A percentile compares a stretch with the other conserved stretches of the same genome.
Conservation (phyloP, 2,888 invertebrate genomes). For the Lumbricus terrestris region DNA sequence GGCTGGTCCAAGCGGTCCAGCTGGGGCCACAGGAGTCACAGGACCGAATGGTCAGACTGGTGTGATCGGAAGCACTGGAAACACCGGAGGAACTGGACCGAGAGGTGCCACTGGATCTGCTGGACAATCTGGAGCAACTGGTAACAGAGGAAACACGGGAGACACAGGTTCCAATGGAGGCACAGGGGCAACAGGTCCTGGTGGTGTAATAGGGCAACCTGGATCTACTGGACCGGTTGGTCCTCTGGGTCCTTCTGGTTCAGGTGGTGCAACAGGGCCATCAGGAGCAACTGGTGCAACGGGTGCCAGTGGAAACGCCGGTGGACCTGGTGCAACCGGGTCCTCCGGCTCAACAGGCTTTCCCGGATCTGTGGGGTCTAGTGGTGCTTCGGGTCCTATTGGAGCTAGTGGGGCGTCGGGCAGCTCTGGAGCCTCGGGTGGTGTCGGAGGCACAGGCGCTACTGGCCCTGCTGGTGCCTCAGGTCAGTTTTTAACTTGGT, state of each 20-base stretch:
- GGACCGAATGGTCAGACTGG: not conserved
- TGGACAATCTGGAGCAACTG: not conserved
- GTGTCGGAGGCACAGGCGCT: not conserved
- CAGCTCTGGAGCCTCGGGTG: not conserved
- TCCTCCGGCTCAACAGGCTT: not conserved
- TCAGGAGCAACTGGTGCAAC: slow-evolving; percentile 19
- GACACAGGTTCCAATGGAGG: not conserved
- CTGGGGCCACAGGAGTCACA: not conserved
- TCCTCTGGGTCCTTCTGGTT: not conserved
- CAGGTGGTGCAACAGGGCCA: slow-evolving; percentile 16
- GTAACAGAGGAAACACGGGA: not conserved
- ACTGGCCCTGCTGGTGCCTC: slow-evolving; percentile 18
- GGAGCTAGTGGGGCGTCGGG: slow-evolving; percentile 12
- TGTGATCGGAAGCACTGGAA: not conserved
- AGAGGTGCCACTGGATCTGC: not conserved
- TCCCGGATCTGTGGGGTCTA: slow-evolving; percentile 8
- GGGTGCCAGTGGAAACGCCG: slow-evolving; percentile 28
- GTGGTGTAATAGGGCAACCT: not conserved
- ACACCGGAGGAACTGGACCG: not conserved
- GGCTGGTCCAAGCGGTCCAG: not conserved
- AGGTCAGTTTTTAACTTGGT: not conserved
- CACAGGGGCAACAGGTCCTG: not conserved
- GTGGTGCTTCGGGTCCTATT: not conserved
- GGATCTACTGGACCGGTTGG: slow-evolving; percentile 19
- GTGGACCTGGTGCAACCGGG: not conserved